Evolutionary conservation across 1,140 invertebrate species (phyloP), one percentile per base, ranked within the genome.

Genomic region (Lepidurus arcticus): DNA sequence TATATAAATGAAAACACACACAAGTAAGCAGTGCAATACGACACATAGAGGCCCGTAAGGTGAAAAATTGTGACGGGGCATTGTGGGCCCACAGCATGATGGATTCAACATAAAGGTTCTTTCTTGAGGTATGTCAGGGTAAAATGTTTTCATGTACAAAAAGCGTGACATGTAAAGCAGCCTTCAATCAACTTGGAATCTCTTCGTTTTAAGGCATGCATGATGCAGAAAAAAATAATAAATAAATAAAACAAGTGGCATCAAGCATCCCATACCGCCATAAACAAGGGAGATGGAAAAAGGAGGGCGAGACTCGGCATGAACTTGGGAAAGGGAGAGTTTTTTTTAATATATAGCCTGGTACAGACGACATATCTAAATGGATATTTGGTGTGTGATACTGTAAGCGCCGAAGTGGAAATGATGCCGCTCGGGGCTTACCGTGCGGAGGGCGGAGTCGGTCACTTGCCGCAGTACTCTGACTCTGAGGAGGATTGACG

Each of bases 371-470:
- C 34, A 34, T 34, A 34, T 34, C 34, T 34, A 34, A 34, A 34
- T 34, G 34, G 34, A 34, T 34, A 34, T 34, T 34, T 34, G 2
- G 53, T 21, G 21, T n/a, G 53, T 21, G 53, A 65, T 65, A 34
- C 21, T 65, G 53, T 65, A 65, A 65, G 53, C 53, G 53, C 53
- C 53, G 53, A 65, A 65, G 53, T 65, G 53, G 53, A 65, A 65
- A 65, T 13, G 53, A 65, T 65, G 21, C 53, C 53, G 53, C 53
- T 65, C 53, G 53, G 53, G 53, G 53, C 53, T 65, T 65, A 65
- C 53, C 53, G 53, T 65, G 53, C 53, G 53, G 53, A 65, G 53
- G 53, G 53, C 53, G 53, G 16, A 65, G 53, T 65, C 53, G 53
- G 53, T 65, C 53, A 65, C n/a, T 65, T 65, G 53, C 53, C 53